Conservation (phyloP, 2,797 vertebrate genomes). For the Spinibarbus caldwelli region DNA sequence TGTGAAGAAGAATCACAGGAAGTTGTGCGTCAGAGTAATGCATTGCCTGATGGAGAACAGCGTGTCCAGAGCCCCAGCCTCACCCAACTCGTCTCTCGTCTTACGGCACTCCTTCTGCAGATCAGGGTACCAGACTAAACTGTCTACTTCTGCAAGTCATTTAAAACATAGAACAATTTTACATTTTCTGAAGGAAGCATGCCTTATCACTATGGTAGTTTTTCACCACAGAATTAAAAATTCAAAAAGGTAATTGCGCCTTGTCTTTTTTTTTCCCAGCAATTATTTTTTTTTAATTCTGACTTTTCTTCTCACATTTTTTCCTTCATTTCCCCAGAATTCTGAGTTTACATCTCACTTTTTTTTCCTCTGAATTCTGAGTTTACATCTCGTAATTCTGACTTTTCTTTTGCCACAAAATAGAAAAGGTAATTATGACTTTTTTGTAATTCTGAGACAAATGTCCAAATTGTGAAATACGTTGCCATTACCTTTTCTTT, state of each 20-base stretch:
- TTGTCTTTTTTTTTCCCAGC: neutral
- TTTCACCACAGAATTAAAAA: neutral
- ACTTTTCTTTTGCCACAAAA: neutral
- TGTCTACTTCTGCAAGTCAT: neutral
- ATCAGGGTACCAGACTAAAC: constrained; percentile 85
- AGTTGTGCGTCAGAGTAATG: constrained; percentile 86
- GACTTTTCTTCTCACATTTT: too few relatives aligned
- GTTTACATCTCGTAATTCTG: neutral
- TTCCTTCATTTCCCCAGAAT: too few relatives aligned
- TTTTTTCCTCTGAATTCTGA: too few relatives aligned
- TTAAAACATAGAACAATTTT: neutral
- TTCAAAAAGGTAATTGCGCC: neutral
- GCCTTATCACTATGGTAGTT: neutral
- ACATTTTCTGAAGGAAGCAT: neutral
- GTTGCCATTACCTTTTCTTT: neutral
- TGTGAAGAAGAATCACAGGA: constrained; percentile 96
- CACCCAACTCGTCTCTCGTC: constrained; percentile 91
- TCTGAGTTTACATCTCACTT: neutral
- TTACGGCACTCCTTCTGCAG: constrained; percentile 94
- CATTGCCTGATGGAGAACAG: constrained; percentile 81
- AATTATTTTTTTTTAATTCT: too few relatives aligned
- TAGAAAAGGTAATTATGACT: neutral
- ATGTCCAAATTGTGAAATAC: neutral
- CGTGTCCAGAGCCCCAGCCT: constrained; percentile 85
- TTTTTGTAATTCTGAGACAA: neutral